Percentiles rank a stretch among this genome's conserved stretches.
phyloP scores from a whole-genome alignment of 2,113 vertebrate species.

The Oryzias melastigma region DNA sequence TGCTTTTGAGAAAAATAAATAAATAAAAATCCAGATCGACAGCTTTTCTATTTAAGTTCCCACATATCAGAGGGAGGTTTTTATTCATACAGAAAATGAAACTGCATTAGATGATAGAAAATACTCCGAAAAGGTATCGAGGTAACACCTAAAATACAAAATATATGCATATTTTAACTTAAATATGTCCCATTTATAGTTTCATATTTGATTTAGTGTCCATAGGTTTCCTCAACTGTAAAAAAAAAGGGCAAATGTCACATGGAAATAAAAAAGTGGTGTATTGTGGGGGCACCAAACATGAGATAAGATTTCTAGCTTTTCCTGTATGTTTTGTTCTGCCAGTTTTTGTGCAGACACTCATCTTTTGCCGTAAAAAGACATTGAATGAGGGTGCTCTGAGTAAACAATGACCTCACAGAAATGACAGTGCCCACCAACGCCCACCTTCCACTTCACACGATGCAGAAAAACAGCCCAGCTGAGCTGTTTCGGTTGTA shows the following conservation, averaged over 20 bases:
- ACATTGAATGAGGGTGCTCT: conserved; percentile 1
- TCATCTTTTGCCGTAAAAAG: conserved; percentile 9
- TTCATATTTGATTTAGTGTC: no score
- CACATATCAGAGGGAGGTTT: conserved; percentile 16
- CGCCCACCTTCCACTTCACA: conserved; percentile 16
- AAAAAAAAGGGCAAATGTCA: background rate
- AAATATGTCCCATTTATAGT: no score
- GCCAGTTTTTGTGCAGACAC: background rate
- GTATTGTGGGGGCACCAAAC: background rate
- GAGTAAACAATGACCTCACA: conserved; percentile 20
- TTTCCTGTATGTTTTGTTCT: conserved; percentile 12
- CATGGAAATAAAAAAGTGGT: background rate
- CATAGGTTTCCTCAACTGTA: no score
- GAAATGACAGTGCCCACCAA: conserved; percentile 11
- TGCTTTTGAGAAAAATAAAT: background rate
- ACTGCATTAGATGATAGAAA: no score
- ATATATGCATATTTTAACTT: no score
- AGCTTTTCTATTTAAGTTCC: conserved; percentile 2
- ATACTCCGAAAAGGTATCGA: no score
- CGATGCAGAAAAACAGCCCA: background rate
- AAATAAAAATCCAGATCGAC: no score
- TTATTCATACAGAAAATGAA: no score
- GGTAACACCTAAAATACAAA: no score
- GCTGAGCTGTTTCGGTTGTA: background rate
- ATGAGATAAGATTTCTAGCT: background rate